Conservation (phyloP, 2,797 vertebrate genomes). For the Vireo griseus region DNA sequence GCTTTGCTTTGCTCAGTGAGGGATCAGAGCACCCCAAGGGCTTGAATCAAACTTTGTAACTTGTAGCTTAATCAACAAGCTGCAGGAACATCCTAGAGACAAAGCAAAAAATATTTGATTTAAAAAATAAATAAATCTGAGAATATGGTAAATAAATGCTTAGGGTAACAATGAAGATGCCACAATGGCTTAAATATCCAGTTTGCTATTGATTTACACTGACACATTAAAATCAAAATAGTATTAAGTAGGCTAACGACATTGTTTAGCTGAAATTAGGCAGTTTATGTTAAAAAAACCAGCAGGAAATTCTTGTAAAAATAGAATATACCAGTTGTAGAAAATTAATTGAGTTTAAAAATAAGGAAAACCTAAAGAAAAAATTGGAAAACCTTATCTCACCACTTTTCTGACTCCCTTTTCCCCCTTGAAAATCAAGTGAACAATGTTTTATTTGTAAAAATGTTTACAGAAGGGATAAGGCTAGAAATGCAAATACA, state of each 20-base stretch:
- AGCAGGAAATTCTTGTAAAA: not conserved
- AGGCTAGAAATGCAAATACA: not conserved
- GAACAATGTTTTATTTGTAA: not conserved
- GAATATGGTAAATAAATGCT: not conserved
- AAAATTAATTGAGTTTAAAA: not conserved
- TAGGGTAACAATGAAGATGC: not conserved
- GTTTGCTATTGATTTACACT: not conserved
- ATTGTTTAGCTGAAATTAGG: not conserved
- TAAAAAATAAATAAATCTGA: not conserved
- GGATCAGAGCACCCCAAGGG: constrained; percentile 21
- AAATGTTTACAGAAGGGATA: not conserved
- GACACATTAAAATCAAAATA: not conserved
- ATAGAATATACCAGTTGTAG: not conserved
- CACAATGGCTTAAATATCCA: not conserved
- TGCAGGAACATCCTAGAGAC: constrained; percentile 10
- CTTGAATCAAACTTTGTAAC: constrained; percentile 14
- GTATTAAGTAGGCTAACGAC: not conserved
- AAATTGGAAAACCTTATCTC: not conserved
- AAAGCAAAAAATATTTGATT: not conserved
- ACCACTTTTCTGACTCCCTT: not conserved
- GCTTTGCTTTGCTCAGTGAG: not conserved
- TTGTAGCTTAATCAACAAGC: constrained; percentile 4
- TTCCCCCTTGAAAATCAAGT: not conserved
- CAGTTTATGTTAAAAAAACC: not conserved
- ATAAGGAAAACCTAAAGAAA: fast-evolving